Conservation (phyloP, 2,113 vertebrate species). For the Rhea americana region DNA sequence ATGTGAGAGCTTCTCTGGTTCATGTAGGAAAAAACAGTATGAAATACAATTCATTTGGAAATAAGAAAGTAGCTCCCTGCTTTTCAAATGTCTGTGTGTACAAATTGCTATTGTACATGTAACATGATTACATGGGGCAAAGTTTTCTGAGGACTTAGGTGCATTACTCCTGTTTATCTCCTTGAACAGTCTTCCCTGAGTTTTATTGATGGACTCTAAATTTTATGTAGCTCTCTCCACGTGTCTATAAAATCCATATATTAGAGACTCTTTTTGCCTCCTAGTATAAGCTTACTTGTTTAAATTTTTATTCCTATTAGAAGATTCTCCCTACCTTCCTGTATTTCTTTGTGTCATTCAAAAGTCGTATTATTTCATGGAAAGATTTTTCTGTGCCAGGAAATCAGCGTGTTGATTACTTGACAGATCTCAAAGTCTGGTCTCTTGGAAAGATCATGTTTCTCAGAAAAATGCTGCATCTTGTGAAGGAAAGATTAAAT, state of each 20-base stretch:
- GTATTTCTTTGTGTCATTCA: not conserved
- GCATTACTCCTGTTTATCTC: not conserved
- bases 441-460: slow-evolving; percentile 54
- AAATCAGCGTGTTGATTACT: slow-evolving; percentile 51
- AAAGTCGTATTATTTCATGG: not conserved
- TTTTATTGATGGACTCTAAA: not conserved
- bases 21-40: not conserved
- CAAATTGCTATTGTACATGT: not conserved
- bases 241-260: not conserved
- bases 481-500: slow-evolving; percentile 53
- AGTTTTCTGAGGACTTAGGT: not conserved
- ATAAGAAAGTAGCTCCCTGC: not conserved
- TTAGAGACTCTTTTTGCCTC: not conserved
- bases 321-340: not conserved
- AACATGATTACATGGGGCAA: accelerated
- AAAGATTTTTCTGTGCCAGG: not conserved
- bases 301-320: not conserved
- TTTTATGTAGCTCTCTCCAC: not conserved
- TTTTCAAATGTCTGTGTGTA: not conserved
- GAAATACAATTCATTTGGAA: not conserved
- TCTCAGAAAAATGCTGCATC: slow-evolving; percentile 8
- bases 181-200: not conserved
- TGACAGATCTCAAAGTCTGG: slow-evolving; percentile 16
- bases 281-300: not conserved
- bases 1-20: not conserved